Base-by-base conservation (phyloP, 1,140 invertebrate species). In the Orius insidiosus region DNA sequence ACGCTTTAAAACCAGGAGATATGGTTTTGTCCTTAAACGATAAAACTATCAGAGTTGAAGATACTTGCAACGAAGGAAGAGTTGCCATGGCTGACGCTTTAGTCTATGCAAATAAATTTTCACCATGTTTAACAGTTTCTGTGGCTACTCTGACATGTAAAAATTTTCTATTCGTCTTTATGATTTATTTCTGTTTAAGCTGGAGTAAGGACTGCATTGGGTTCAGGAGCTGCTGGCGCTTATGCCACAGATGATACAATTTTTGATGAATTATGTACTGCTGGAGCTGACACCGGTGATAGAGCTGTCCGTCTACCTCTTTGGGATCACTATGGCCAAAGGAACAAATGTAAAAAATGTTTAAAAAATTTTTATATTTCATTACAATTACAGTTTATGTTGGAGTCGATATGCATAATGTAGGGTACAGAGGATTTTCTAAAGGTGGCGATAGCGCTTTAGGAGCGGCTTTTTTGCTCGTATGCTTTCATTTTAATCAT, bases 271-370 rank as follows among this genome's bases (percentile, higher is more conserved):
- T 57, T 85, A 14, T 67, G 72, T 51, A 58, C 68, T 35, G 78
- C 81, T 5, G 77, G 84, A 16, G 60, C 63, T 2, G 52, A 67
- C 8, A 84, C 84, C 1, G 89, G 89, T 0, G 89, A 94, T 62
- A 67, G 89, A 32, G 64, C 93, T 3, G 93, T 88, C 87, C 69
- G 85, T 53, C 74, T 93, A 66, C 89, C 89, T 0, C 58, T 93
- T 1, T 92, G 70, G 70, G 11, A 54, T 55, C 35, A 62, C 55
- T 30, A 68, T 62, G n/a, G 55, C 67, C 38, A 70, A 63, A 42
- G 67, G 64, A 53, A 10, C 30, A 67, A 32, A 52, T 57, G 38
- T 52, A 58, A 16, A 24, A n/a, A 24, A 60, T 63, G 31, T 54
- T 48, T 45, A 16, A 68, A 15, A n/a, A n/a, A n/a, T 24, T 24